Evolutionary conservation across 1,140 invertebrate species (phyloP), one percentile per base, ranked within the genome.

Genomic region (Lordiphosa clarofinis): DNA sequence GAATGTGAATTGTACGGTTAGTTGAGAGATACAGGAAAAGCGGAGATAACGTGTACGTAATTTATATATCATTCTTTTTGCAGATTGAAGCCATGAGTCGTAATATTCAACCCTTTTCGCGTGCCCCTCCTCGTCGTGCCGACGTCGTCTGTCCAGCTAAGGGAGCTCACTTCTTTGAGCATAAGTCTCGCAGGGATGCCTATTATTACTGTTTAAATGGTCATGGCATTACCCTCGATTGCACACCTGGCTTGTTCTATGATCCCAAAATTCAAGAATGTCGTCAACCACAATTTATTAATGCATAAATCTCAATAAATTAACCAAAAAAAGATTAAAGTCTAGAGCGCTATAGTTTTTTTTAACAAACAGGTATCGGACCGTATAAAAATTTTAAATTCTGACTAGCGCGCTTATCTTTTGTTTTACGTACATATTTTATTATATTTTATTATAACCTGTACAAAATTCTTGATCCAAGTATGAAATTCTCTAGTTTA

Each of bases 121-220:
- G 74, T 0, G 35, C 56, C 0, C 86, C 86, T 1, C 68, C 84
- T 9, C 71, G 68, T 5, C 68, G 76, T 5, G 86, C 86, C 1
- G 81, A 88, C 36, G 70, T 88, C n/a, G 21, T 38, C 7, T 88
- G 86, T 37, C 86, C 86, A 0, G 6, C 4, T 1, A 39, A 19
- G 2, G 86, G 86, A 21, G 11, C 62, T 10, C 49, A 73, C 12
- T 88, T 88, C 12, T 73, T 54, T 61, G 44, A 74, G 0, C 86
- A 88, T 56, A 74, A 72, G 31, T 53, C 28, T 1, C 64, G 75
- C 7, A 47, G n/a, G 1, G 64, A 75, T 43, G 65, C 73, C 8
- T 88, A 88, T 10, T 88, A 88, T 40, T 88, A 84, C 37, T 88
- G 86, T 13, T 40, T 84, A 1, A 62, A 88, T 40, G 86, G 86